Evolutionary conservation across 2,113 vertebrate genomes (phyloP).

Genomic region (Oenanthe oenanthe): DNA sequence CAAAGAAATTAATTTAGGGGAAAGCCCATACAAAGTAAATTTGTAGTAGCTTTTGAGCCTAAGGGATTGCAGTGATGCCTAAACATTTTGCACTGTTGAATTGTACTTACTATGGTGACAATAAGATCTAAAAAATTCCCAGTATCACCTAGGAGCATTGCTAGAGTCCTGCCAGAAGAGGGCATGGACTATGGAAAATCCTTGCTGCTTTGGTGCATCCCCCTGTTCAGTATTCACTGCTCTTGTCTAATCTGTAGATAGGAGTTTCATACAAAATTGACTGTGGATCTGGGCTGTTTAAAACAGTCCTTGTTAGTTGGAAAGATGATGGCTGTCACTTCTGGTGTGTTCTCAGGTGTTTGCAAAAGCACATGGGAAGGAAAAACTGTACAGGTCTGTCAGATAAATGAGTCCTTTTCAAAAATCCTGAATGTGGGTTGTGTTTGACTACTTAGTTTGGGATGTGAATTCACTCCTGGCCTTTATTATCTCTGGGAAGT

Average conservation of each 20-base stretch:
- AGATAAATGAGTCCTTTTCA: neutral
- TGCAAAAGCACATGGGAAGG: rapidly evolving
- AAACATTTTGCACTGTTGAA: neutral
- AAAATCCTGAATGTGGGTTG: neutral
- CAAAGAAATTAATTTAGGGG: neutral
- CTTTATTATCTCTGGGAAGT: neutral
- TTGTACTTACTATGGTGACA: neutral
- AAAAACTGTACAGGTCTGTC: neutral
- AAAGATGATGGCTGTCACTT: neutral
- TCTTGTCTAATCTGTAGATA: neutral
- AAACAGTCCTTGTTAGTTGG: neutral
- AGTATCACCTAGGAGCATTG: neutral
- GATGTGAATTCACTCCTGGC: neutral
- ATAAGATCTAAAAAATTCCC: neutral
- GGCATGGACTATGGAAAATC: rapidly evolving
- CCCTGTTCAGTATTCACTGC: neutral
- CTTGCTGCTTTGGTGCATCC: neutral
- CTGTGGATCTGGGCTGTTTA: neutral
- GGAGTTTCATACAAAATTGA: neutral
- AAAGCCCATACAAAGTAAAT: neutral
- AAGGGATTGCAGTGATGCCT: neutral
- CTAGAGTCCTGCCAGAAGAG: neutral
- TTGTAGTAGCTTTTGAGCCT: neutral
- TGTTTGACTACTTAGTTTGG: neutral
- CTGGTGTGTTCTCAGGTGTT: neutral